Conservation (phyloP, 1,140 invertebrate species). For the Eciton burchellii region DNA sequence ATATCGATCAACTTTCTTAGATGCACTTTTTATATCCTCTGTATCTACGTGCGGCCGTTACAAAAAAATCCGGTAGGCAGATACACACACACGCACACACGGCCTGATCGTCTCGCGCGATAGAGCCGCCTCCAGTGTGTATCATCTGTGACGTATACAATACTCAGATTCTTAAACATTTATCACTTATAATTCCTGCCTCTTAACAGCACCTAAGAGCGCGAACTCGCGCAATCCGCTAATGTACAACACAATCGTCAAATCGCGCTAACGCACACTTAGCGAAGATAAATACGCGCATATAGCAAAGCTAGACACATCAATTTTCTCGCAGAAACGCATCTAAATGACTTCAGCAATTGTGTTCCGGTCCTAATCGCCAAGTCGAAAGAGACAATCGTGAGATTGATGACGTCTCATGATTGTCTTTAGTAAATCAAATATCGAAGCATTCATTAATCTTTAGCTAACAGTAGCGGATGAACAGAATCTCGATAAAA, state of each 20-base stretch:
- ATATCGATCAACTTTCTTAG: too few relatives aligned
- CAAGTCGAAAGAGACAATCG: neutral
- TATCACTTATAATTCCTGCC: conserved; percentile 25
- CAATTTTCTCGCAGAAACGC: conserved; percentile 34
- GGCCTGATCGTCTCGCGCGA: neutral
- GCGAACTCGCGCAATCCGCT: conserved; percentile 16
- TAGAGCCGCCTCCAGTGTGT: conserved; percentile 36
- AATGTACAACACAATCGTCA: conserved; percentile 48
- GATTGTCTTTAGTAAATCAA: conserved; percentile 18
- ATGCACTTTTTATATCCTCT: neutral
- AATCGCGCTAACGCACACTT: conserved; percentile 39
- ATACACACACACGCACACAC: too few relatives aligned
- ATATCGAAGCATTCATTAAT: conserved; percentile 37
- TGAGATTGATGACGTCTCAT: neutral
- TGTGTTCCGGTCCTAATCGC: neutral
- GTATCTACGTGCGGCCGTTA: neutral
- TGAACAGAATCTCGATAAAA: conserved; percentile 19
- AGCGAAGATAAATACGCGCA: conserved; percentile 54
- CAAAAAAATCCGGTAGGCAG: neutral
- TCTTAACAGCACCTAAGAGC: conserved; percentile 32
- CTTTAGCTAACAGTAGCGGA: neutral
- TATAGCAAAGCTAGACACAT: conserved; percentile 54
- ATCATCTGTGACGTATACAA: conserved; percentile 41
- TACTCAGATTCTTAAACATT: conserved; percentile 46
- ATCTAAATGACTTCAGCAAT: conserved; percentile 21